A percentile compares a stretch with the other conserved stretches of the same genome.
These are phyloP conservation scores for Phalera bucephala DNA, from an alignment of 2,888 invertebrate species.

Conservation along the genomic window DNA sequence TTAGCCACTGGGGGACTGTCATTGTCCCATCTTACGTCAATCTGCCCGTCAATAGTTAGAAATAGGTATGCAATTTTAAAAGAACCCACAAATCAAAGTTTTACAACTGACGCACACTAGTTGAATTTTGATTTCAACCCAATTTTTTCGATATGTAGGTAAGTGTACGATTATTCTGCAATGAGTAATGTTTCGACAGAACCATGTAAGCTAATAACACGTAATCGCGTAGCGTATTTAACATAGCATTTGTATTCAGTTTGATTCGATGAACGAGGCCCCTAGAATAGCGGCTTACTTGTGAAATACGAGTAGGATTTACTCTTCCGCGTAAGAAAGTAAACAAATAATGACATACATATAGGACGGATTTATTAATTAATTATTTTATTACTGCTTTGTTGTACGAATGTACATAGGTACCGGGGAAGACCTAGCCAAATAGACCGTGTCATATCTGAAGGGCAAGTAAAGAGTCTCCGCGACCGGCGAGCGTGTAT, in stretches of 20 bases:
- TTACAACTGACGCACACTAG: not conserved
- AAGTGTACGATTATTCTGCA: not conserved
- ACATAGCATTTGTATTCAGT: slow-evolving; percentile 3
- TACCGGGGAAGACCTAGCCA: too few relatives aligned
- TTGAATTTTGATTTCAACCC: not conserved
- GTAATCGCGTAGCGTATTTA: slow-evolving; percentile 1
- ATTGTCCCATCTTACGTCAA: too few relatives aligned
- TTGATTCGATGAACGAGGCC: not conserved
- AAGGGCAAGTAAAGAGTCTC: too few relatives aligned
- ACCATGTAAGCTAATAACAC: slow-evolving; percentile 3
- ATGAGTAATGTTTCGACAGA: slow-evolving; percentile 3
- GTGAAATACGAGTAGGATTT: not conserved
- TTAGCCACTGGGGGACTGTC: too few relatives aligned
- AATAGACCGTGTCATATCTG: too few relatives aligned
- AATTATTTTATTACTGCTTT: too few relatives aligned
- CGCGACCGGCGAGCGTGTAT: too few relatives aligned
- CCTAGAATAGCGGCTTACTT: not conserved
- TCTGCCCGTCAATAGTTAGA: too few relatives aligned
- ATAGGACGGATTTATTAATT: too few relatives aligned
- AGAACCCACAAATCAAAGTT: too few relatives aligned
- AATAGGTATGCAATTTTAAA: too few relatives aligned
- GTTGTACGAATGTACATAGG: too few relatives aligned
- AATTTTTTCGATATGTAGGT: not conserved
- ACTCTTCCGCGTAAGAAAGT: not conserved
- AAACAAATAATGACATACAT: not conserved